Evolutionary conservation across 2,113 vertebrate species (phyloP).

Genomic region (Miniopterus natalensis): DNA sequence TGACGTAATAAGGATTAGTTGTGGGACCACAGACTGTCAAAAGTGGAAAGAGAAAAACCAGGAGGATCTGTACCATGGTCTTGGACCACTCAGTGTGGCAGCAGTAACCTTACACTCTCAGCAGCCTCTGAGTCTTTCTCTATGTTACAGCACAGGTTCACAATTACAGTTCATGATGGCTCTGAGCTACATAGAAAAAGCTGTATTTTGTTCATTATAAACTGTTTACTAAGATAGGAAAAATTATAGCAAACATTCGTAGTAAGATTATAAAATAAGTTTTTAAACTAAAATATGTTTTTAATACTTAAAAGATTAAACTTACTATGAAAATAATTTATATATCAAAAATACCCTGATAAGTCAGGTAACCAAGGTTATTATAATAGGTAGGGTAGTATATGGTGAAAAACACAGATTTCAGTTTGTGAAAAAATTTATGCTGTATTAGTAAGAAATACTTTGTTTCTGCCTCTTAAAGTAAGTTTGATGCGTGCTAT

Average conservation of each 20-base stretch:
- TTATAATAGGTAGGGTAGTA: neutral
- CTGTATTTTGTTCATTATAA: slow-evolving; percentile 30
- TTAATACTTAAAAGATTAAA: slow-evolving; percentile 51
- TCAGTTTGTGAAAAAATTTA: neutral
- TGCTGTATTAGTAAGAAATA: slow-evolving; percentile 15
- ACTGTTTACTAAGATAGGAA: neutral
- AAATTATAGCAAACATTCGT: slow-evolving; percentile 32
- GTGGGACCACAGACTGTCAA: neutral
- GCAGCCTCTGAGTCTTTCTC: neutral
- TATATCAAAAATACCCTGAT: slow-evolving; percentile 6
- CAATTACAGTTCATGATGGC: neutral
- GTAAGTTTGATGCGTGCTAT: neutral
- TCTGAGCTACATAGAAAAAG: neutral
- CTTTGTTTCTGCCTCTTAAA: slow-evolving; percentile 62
- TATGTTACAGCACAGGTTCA: neutral
- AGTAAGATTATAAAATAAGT: slow-evolving; percentile 39
- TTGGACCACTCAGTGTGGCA: neutral
- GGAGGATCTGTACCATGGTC: neutral
- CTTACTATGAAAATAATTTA: slow-evolving; percentile 39
- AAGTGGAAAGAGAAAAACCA: neutral
- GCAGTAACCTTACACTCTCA: neutral
- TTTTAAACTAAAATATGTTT: slow-evolving; percentile 51
- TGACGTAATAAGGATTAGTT: neutral
- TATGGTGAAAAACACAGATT: neutral
- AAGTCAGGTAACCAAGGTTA: neutral